Percentiles rank a stretch among this genome's conserved stretches.
phyloP scores from a whole-genome alignment of 2,888 invertebrate species.

The Harmothoe impar region DNA sequence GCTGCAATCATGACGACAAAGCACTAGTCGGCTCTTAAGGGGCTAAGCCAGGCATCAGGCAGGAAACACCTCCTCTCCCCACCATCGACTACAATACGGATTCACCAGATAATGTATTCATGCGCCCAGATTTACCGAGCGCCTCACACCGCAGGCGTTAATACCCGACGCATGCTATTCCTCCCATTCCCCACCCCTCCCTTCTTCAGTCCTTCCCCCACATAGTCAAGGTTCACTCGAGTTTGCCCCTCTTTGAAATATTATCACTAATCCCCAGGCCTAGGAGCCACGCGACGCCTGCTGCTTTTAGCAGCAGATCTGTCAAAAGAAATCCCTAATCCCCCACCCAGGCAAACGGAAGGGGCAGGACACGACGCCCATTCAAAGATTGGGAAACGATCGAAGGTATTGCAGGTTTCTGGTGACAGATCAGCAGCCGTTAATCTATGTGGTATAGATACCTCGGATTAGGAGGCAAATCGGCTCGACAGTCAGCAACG shows the following conservation, averaged over 20 bases:
- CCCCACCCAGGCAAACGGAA: not conserved
- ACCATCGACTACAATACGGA: not conserved
- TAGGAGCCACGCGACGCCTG: not conserved
- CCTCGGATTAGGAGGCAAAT: slow-evolving; percentile 6
- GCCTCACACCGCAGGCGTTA: not conserved
- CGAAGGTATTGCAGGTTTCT: not conserved
- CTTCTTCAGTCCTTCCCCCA: not conserved
- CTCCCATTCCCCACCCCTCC: not conserved
- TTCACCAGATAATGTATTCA: slow-evolving; percentile 19
- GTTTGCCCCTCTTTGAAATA: slow-evolving; percentile 55
- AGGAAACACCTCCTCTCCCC: not conserved
- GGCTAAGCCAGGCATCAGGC: not conserved
- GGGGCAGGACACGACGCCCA: not conserved
- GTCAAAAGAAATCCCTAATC: slow-evolving; percentile 53
- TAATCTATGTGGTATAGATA: slow-evolving; percentile 42
- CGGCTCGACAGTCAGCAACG: not conserved
- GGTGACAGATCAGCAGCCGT: slow-evolving; percentile 32
- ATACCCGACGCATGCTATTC: not conserved
- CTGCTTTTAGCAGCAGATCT: slow-evolving; percentile 46
- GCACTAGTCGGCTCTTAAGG: too few species aligned
- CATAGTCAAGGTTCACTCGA: not conserved
- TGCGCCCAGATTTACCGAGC: slow-evolving; percentile 32
- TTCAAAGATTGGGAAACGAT: slow-evolving; percentile 18
- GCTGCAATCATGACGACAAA: too few species aligned
- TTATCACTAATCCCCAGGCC: slow-evolving; percentile 41